A percentile compares a stretch with the other conserved stretches of the same genome.
Conservation (phyloP, 2,113 vertebrate genomes). For the Gracilinanus agilis region DNA sequence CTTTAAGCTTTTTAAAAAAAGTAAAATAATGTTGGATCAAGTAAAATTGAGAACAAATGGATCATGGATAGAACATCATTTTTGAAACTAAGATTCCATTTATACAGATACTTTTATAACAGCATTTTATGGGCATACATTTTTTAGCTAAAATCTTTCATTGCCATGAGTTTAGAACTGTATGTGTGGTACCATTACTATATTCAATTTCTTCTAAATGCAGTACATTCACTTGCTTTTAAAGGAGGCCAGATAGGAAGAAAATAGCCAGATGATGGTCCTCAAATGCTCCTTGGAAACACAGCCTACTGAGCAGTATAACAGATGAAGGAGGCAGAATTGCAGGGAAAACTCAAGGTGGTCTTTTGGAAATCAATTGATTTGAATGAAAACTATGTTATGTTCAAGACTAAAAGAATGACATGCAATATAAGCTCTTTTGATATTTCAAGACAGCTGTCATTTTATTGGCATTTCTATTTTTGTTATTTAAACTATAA, state of each 20-base stretch:
- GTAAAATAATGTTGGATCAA: neutral
- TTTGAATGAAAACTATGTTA: neutral
- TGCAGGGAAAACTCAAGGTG: neutral
- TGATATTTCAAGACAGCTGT: neutral
- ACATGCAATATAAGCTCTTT: neutral
- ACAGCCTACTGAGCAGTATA: neutral
- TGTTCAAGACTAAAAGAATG: neutral
- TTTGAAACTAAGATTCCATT: neutral
- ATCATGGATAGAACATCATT: neutral
- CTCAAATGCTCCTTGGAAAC: neutral
- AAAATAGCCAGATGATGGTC: neutral
- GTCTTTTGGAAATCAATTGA: neutral
- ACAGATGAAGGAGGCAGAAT: neutral
- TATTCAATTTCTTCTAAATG: constrained; percentile 17
- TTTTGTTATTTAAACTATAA: no score
- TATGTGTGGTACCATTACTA: constrained; percentile 48
- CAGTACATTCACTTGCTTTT: neutral
- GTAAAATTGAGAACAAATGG: neutral
- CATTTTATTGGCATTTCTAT: constrained; percentile 6
- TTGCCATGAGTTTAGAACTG: constrained; percentile 22
- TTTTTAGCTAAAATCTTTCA: constrained; percentile 57
- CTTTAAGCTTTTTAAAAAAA: neutral
- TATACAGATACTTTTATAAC: constrained; percentile 35
- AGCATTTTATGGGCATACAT: constrained; percentile 50
- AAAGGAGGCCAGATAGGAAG: constrained; percentile 49